Base-by-base conservation (phyloP, 2,888 invertebrate species). In the Molorchus minor region DNA sequence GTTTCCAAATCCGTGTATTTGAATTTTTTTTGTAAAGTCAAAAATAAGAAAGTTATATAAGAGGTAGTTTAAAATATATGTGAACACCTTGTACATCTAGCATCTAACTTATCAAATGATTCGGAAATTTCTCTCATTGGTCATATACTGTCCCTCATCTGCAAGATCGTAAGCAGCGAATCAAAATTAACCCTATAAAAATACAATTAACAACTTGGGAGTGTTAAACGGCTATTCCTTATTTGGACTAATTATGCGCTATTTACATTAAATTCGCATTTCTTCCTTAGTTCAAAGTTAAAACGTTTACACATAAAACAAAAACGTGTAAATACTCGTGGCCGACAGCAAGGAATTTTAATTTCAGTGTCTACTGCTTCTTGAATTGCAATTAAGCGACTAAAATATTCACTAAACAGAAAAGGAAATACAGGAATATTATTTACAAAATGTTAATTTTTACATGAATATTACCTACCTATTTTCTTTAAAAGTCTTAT, bases 281-380 rank as follows among this genome's bases (percentile, higher is more conserved):
- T 63, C 60, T 60, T 51, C 52, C 49, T 51, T 60, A 57, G 60
- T 58, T 63, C 60, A 57, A 60, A 59, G 56, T 44, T 52, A 52
- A 47, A 51, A 38, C 57, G 46, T 54, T 41, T 49, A 54, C 49
- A 57, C 29, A 15, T 38, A 33, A 57, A 65, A 59, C 56, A 68
- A 68, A 68, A 68, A 66, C 64, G 64, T 68, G 66, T 65, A 66
- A 66, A 68, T 63, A 62, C 55, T 62, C 52, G 45, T 16, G 59
- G 62, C 62, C 51, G 61, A 58, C 65, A 57, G 57, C 51, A 40
- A 59, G 52, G 65, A 64, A 66, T 66, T 68, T 66, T 62, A 63
- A 68, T 68, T 65, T 64, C 43, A 47, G 47, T 30, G 51, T 55
- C 46, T 35, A 49, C 19, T 44, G 58, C 40, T 40, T 46, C 16